Conservation (phyloP, 2,888 invertebrate species). For the Reticulitermes lucifugus region DNA sequence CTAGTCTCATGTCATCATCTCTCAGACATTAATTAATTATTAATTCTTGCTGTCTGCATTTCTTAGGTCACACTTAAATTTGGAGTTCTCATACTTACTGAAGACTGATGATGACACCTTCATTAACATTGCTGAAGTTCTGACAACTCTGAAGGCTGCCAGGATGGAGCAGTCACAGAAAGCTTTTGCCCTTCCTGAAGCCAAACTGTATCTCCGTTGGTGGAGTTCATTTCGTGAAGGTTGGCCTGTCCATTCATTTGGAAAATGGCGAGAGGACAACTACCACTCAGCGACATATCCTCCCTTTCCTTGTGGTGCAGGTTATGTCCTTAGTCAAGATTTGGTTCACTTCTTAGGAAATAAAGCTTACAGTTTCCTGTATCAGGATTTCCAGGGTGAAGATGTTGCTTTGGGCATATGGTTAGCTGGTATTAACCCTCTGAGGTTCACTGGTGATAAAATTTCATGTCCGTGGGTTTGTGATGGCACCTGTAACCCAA, state of each 20-base stretch:
- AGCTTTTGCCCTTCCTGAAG: slow-evolving; percentile 34
- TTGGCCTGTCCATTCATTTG: slow-evolving; percentile 55
- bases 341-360: slow-evolving; percentile 50
- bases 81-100: slow-evolving; percentile 54
- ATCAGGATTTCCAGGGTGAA: slow-evolving; percentile 54
- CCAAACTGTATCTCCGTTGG: slow-evolving; percentile 43
- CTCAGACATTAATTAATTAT: too few relatives aligned
- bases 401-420: slow-evolving; percentile 57
- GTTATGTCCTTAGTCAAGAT: slow-evolving; percentile 55
- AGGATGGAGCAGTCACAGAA: not conserved
- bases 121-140: slow-evolving; percentile 54
- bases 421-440: slow-evolving; percentile 54
- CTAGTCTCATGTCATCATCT: too few relatives aligned
- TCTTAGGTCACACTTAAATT: slow-evolving; percentile 53
- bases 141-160: slow-evolving; percentile 49
- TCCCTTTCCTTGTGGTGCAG: slow-evolving; percentile 57
- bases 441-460: not conserved
- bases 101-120: slow-evolving; percentile 58
- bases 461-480: slow-evolving; percentile 46
- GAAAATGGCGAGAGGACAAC: slow-evolving; percentile 56
- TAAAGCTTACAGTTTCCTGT: slow-evolving; percentile 41
- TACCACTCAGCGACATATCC: slow-evolving; percentile 55
- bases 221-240: slow-evolving; percentile 56
- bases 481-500: slow-evolving; percentile 35
- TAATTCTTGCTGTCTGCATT: slow-evolving; percentile 1